Percentiles rank a stretch among this genome's conserved stretches.
Conservation (phyloP, 2,113 vertebrate genomes). For the Microtus oregoni region DNA sequence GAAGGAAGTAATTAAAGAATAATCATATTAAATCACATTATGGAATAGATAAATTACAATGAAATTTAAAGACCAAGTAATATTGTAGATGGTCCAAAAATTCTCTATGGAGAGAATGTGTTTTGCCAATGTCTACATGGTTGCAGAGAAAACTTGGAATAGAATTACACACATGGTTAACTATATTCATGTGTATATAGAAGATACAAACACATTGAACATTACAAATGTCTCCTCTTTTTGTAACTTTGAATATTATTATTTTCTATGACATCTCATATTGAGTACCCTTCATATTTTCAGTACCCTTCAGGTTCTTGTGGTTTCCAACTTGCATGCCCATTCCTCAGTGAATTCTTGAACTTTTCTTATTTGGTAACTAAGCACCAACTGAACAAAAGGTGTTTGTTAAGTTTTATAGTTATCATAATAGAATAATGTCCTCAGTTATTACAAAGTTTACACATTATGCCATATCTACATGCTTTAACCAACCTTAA, state of each 20-base stretch:
- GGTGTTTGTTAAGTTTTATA: not conserved
- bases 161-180: not conserved
- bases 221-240: not conserved
- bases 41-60: not conserved
- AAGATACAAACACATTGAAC: not conserved
- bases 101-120: not conserved
- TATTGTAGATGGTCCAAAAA: not conserved
- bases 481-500: not conserved
- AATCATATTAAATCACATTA: not conserved
- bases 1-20: not conserved
- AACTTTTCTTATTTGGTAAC: not conserved
- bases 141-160: not conserved
- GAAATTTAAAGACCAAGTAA: not conserved
- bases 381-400: not conserved
- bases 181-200: not conserved
- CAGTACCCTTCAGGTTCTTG: not conserved
- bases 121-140: not conserved
- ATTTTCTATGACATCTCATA: not conserved
- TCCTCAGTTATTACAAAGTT: not conserved
- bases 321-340: not conserved
- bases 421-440: not conserved
- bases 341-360: not conserved
- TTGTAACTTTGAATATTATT: not conserved
- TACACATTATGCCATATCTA: not conserved
- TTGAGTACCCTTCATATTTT: not conserved